Percentiles rank a stretch among this genome's conserved stretches.
Conservation (phyloP, 2,797 vertebrate genomes). For the Betta splendens region DNA sequence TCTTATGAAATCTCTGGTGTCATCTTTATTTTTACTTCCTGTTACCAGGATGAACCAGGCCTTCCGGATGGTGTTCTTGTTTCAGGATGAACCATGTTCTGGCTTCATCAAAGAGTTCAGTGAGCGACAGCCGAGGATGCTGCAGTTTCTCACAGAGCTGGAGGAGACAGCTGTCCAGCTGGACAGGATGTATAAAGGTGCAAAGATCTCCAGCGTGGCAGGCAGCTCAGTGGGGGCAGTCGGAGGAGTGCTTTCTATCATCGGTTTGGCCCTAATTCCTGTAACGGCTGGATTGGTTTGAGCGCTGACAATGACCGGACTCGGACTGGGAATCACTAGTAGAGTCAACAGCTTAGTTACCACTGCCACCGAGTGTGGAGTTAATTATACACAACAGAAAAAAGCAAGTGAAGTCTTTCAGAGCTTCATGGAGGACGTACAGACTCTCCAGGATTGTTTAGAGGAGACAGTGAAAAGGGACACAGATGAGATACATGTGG, state of each 20-base stretch:
- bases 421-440: constrained; percentile 71
- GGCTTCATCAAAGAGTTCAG: constrained; percentile 63
- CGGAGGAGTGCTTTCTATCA: constrained; percentile 72
- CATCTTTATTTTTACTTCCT: too few relatives aligned
- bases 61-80: constrained; percentile 67
- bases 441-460: constrained; percentile 50
- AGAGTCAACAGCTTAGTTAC: constrained; percentile 65
- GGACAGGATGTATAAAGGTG: constrained; percentile 72
- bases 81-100: constrained; percentile 27
- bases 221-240: constrained; percentile 75
- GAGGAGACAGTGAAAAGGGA: constrained; percentile 22
- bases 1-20: too few relatives aligned
- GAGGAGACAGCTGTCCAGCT: constrained; percentile 70
- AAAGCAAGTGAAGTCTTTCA: constrained; percentile 54
- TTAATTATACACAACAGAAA: constrained; percentile 53
- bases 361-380: constrained; percentile 55
- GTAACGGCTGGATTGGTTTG: constrained; percentile 72
- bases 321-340: constrained; percentile 70
- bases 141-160: constrained; percentile 60
- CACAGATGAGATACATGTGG: rapidly evolving
- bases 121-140: constrained; percentile 50
- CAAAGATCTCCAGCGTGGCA: constrained; percentile 76
- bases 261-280: constrained; percentile 75
- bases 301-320: constrained; percentile 59
- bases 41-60: constrained; percentile 60